phyloP scores from a whole-genome alignment of 2,888 invertebrate species.

The Rotaria macrura region DNA sequence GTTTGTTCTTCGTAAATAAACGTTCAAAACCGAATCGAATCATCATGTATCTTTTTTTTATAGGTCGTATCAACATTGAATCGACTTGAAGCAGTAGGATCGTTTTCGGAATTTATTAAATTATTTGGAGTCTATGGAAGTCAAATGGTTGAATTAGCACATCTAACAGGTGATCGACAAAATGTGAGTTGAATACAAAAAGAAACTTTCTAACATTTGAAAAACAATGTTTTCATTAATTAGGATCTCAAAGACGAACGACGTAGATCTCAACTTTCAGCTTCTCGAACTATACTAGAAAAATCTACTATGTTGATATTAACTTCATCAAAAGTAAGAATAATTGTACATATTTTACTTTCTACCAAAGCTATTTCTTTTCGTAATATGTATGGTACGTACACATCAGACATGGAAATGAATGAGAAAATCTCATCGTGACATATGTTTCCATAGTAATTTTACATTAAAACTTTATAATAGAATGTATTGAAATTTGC shows the following conservation, averaged over 20 bases:
- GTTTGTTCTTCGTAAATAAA: background rate
- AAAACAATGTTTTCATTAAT: conserved; percentile 28
- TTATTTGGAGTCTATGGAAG: conserved; percentile 87
- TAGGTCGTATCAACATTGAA: conserved; percentile 51
- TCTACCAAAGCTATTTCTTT: too few species aligned
- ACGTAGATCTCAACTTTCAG: conserved; percentile 84
- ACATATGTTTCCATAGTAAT: too few species aligned
- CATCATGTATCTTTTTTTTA: conserved; percentile 34
- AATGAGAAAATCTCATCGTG: too few species aligned
- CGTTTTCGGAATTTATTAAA: conserved; percentile 24
- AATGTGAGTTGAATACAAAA: conserved; percentile 55
- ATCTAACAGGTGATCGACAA: conserved; percentile 70
- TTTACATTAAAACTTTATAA: too few species aligned
- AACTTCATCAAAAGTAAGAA: conserved; percentile 76
- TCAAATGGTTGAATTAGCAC: conserved; percentile 94
- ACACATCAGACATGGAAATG: too few species aligned
- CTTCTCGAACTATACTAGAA: conserved; percentile 84
- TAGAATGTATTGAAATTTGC: too few species aligned
- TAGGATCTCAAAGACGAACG: conserved; percentile 68
- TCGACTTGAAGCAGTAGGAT: conserved; percentile 52
- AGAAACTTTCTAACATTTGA: background rate
- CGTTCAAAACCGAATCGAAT: too few species aligned
- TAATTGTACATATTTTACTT: background rate
- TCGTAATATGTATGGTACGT: too few species aligned
- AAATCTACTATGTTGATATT: conserved; percentile 89